A percentile compares a stretch with the other conserved stretches of the same genome.
Conservation (phyloP, 1,140 invertebrate species). For the Bombus superbus region DNA sequence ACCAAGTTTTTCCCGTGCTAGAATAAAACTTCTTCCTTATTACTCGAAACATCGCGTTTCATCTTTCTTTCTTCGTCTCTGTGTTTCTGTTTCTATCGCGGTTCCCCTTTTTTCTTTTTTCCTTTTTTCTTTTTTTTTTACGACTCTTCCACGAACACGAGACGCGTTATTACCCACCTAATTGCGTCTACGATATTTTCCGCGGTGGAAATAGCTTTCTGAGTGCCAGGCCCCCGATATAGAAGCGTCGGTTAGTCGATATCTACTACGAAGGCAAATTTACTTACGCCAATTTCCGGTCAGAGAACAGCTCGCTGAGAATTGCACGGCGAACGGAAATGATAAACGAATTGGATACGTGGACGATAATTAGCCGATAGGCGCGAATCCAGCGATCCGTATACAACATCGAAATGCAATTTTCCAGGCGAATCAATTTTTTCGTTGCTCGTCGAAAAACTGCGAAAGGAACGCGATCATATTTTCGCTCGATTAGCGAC, state of each 20-base stretch:
- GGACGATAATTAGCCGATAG: conserved; percentile 47
- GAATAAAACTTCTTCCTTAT: neutral
- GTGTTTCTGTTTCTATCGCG: neutral
- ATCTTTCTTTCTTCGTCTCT: neutral
- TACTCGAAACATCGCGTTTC: neutral
- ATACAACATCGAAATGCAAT: neutral
- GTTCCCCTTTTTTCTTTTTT: no score
- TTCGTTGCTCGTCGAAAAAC: neutral
- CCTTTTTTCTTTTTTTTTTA: neutral
- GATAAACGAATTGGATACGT: conserved; percentile 54
- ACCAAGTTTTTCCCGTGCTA: neutral
- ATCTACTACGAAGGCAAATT: conserved; percentile 49
- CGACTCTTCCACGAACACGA: neutral
- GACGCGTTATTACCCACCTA: neutral
- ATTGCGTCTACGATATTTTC: conserved; percentile 15
- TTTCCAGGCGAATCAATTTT: conserved; percentile 12
- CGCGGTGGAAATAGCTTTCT: neutral
- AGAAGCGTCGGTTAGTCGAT: conserved; percentile 28
- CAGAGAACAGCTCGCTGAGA: conserved; percentile 15
- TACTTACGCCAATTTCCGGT: conserved; percentile 60
- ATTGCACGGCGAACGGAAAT: conserved; percentile 40
- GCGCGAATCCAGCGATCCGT: neutral
- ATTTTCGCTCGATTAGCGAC: neutral
- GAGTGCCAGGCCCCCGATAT: neutral
- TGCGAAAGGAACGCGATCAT: neutral